Conservation (phyloP, 1,140 invertebrate species). For the Aphelenchoides besseyi region DNA sequence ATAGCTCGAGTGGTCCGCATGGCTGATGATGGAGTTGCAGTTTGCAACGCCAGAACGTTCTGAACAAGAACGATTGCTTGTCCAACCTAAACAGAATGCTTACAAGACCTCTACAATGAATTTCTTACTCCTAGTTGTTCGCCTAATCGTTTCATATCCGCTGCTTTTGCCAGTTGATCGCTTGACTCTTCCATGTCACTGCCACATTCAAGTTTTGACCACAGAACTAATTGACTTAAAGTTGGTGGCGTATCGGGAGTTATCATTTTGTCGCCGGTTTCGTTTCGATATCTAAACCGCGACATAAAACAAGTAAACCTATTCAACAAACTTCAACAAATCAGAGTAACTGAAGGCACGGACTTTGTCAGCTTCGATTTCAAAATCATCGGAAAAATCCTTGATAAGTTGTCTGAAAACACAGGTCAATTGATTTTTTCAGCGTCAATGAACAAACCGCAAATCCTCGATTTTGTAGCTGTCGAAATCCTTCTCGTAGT, state of each 20-base stretch:
- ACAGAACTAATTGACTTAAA: not conserved
- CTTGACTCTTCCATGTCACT: not conserved
- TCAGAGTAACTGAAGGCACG: slow-evolving; percentile 7
- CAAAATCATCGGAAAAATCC: slow-evolving; percentile 1
- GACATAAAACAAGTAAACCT: too few species aligned
- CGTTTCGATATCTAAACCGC: not conserved
- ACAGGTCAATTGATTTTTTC: not conserved
- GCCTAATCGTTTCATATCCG: not conserved
- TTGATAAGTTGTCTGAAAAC: slow-evolving; percentile 8
- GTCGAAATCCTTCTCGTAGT: slow-evolving; percentile 8
- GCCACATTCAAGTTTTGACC: not conserved
- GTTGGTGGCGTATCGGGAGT: not conserved
- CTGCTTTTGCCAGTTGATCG: not conserved
- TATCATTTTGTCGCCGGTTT: not conserved
- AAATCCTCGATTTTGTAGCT: slow-evolving; percentile 11
- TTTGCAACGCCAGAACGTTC: slow-evolving; percentile 16
- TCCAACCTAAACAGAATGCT: slow-evolving; percentile 1
- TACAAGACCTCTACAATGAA: not conserved
- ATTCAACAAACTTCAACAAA: not conserved
- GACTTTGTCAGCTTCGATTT: not conserved
- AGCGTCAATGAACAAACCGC: not conserved
- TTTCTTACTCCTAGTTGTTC: not conserved
- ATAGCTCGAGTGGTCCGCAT: slow-evolving; percentile 9
- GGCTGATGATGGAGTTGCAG: slow-evolving; percentile 9
- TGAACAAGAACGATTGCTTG: not conserved